phyloP scores from a whole-genome alignment of 2,888 invertebrate species.

The Troglohyphantes excavatus region DNA sequence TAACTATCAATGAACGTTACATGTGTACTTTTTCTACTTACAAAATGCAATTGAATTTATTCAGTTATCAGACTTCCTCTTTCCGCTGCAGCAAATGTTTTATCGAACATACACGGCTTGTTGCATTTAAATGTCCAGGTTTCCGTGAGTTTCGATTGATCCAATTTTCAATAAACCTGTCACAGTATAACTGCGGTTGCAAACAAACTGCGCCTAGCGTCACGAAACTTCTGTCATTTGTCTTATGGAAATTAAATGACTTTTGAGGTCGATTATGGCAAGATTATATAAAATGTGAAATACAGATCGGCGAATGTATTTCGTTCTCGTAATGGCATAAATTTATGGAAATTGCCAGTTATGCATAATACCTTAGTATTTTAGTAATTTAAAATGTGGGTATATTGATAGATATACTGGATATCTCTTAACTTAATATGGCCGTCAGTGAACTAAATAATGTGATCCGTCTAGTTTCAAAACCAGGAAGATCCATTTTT shows the following conservation, averaged over 20 bases:
- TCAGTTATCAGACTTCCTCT: constrained; percentile 11
- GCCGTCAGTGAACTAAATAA: no score
- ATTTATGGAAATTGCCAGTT: no score
- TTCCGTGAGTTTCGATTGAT: constrained; percentile 27
- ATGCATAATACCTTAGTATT: no score
- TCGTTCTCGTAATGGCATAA: no score
- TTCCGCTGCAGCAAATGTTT: not conserved
- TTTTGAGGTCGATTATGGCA: not conserved
- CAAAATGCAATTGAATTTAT: not conserved
- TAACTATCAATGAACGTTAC: no score
- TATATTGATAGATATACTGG: no score
- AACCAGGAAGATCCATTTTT: no score
- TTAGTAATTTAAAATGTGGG: no score
- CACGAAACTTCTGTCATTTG: not conserved
- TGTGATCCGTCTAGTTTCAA: no score
- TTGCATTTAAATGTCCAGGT: constrained; percentile 55
- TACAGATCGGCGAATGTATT: no score
- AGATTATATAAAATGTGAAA: not conserved
- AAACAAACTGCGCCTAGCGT: not conserved
- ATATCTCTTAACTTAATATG: no score
- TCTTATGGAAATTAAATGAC: not conserved
- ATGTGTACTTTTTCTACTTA: no score
- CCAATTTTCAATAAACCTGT: constrained; percentile 61
- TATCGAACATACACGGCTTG: not conserved
- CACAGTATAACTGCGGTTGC: constrained; percentile 1